Base-by-base conservation (phyloP, 2,888 invertebrate genomes). In the Parthenolecanium corni region DNA sequence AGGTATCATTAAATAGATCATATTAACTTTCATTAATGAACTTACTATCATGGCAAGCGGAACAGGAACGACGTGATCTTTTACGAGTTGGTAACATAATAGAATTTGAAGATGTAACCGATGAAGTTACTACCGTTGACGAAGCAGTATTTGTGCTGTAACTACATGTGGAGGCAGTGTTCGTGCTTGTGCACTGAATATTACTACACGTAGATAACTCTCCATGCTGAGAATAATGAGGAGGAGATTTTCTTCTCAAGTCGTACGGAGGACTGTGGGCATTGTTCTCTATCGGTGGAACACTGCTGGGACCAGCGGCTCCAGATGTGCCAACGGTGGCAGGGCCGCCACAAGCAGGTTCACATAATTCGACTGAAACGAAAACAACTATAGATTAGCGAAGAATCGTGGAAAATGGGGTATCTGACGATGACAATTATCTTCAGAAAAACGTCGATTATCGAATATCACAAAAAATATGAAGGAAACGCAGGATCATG, bases 191-290 rank as follows among this genome's bases (percentile, higher is more conserved):
- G 51, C 53, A 53, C 23, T 53, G 49, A 23, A 61, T 62, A 54
- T 53, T 52, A 40, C 31, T 31, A 52, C 65, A 61, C 53, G 61
- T 52, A 40, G 65, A 61, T n/a, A 38, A 14, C 24, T 65, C 62
- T 21, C 58, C 58, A 53, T 64, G 42, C 21, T 63, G 63, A 63
- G 53, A 63, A 46, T 53, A 78, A 70, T 80, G 80, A 52, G 84
- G 83, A 51, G 86, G 87, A 68, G 85, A 88, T 76, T 92, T 92
- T 70, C 91, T 81, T 66, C 92, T 81, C 72, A 92, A 78, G 74
- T 92, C 92, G 73, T 92, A 92, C 2, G 92, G 92, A 68, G 90
- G 88, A 74, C 89, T 89, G 75, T 91, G 74, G 73, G 72, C 75
- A 20, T 73, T 73, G 38, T 73, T 72, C 24, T 73, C 73, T 67